Percentiles rank a stretch among this genome's conserved stretches.
phyloP scores from a whole-genome alignment of 2,888 invertebrate genomes.

The Antitype chi region DNA sequence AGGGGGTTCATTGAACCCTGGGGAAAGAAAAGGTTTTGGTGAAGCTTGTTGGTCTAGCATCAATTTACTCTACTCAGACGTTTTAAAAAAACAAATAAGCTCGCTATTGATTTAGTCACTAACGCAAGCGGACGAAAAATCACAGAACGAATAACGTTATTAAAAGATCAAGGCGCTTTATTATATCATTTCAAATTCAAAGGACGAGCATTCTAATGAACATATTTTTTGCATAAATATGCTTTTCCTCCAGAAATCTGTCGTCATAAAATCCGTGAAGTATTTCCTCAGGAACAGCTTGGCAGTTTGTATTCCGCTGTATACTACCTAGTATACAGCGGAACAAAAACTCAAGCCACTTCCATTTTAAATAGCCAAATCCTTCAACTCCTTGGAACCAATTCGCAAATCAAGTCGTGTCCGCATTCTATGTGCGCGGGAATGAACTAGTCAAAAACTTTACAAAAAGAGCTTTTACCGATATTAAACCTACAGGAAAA shows the following conservation, averaged over 20 bases:
- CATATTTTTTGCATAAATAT: neutral
- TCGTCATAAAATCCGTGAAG: neutral
- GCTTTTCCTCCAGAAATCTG: neutral
- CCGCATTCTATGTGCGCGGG: neutral
- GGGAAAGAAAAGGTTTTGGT: too few species aligned
- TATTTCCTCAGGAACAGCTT: neutral
- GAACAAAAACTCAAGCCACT: too few species aligned
- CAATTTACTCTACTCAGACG: too few species aligned
- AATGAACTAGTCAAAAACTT: neutral
- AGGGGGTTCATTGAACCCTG: too few species aligned
- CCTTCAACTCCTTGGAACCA: neutral
- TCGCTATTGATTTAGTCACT: neutral
- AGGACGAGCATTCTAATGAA: slow-evolving; percentile 3
- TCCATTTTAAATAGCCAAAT: neutral
- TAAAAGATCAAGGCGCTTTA: slow-evolving; percentile 1
- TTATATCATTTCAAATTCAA: neutral
- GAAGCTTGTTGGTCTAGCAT: too few species aligned
- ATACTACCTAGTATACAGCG: neutral
- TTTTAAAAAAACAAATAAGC: too few species aligned
- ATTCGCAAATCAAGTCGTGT: neutral
- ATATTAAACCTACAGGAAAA: too few species aligned
- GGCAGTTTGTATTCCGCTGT: too few species aligned
- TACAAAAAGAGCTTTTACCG: neutral
- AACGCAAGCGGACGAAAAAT: neutral
- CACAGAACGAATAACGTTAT: neutral